phyloP scores from a whole-genome alignment of 2,113 vertebrate genomes.

The Odontesthes bonariensis region DNA sequence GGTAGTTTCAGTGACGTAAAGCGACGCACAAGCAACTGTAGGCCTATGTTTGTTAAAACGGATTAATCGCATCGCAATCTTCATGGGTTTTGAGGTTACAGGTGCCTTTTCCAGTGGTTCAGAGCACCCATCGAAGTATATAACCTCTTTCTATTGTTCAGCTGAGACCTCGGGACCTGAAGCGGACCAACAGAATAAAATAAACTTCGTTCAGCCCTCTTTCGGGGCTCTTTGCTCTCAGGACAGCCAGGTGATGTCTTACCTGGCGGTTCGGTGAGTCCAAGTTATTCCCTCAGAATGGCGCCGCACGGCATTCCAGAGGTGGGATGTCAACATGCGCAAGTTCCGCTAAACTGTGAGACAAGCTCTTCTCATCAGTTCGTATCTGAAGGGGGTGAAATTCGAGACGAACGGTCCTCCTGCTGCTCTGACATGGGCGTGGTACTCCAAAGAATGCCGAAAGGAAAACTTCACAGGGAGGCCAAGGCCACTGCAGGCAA shows the following conservation, averaged over 20 bases:
- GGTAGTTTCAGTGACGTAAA: no score
- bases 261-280: slow-evolving; percentile 64
- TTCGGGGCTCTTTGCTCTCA: neutral
- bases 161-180: no score
- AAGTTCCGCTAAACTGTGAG: slow-evolving; percentile 39
- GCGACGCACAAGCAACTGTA: no score
- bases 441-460: slow-evolving; percentile 10
- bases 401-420: slow-evolving; percentile 60
- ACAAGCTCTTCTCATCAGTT: slow-evolving; percentile 25
- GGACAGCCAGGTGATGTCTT: slow-evolving; percentile 55
- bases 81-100: no score
- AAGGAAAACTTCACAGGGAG: neutral
- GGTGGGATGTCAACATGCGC: slow-evolving; percentile 55
- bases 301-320: slow-evolving; percentile 62
- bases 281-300: slow-evolving; percentile 28
- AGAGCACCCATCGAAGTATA: no score
- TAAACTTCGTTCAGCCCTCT: no score
- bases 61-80: no score
- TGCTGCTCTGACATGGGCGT: slow-evolving; percentile 65
- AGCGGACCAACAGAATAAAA: no score
- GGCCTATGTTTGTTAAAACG: no score
- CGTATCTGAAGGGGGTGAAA: slow-evolving; percentile 52
- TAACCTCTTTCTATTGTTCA: no score
- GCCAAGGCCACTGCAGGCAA: no score
- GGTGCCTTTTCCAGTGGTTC: no score